Evolutionary conservation across 1,140 invertebrate genomes (phyloP).

Genomic region (Bombus impatiens): DNA sequence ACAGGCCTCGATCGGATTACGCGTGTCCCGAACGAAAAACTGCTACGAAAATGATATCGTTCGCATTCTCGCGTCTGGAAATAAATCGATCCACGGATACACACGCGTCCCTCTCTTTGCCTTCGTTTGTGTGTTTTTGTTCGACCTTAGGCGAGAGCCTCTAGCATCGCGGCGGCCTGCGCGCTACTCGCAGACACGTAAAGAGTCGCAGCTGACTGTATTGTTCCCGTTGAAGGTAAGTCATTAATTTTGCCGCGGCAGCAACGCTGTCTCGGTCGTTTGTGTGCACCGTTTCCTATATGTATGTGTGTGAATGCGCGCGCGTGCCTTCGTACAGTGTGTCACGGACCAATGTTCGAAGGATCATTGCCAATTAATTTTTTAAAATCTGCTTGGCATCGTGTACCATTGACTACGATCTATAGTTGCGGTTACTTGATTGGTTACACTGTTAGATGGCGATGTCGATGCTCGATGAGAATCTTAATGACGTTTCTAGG

Average conservation of each 20-base stretch:
- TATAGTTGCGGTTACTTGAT: too few relatives aligned
- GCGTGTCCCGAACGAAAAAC: constrained; percentile 1
- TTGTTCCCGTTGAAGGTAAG: constrained; percentile 78
- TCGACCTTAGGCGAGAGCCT: constrained; percentile 69
- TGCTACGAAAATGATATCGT: constrained; percentile 64
- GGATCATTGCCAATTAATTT: constrained; percentile 61
- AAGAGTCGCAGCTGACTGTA: constrained; percentile 79
- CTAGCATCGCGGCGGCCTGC: constrained; percentile 67
- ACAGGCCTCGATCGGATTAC: constrained; percentile 13
- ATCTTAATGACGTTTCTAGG: not conserved
- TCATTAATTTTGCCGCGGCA: constrained; percentile 77
- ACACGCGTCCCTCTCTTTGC: not conserved
- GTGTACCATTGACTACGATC: too few relatives aligned
- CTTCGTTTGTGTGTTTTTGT: constrained; percentile 63
- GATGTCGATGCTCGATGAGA: not conserved
- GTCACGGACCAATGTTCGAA: not conserved
- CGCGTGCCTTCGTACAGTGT: not conserved
- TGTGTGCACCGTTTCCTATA: not conserved
- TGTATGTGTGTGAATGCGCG: not conserved
- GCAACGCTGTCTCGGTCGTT: constrained; percentile 47
- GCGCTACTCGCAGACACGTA: constrained; percentile 71
- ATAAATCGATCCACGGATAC: constrained; percentile 73
- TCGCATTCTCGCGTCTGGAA: constrained; percentile 56
- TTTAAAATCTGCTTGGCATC: constrained; percentile 17
- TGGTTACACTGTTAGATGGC: not conserved